Evolutionary conservation across 2,113 vertebrate genomes (phyloP).

Genomic region (Pycnonotus jocosus): DNA sequence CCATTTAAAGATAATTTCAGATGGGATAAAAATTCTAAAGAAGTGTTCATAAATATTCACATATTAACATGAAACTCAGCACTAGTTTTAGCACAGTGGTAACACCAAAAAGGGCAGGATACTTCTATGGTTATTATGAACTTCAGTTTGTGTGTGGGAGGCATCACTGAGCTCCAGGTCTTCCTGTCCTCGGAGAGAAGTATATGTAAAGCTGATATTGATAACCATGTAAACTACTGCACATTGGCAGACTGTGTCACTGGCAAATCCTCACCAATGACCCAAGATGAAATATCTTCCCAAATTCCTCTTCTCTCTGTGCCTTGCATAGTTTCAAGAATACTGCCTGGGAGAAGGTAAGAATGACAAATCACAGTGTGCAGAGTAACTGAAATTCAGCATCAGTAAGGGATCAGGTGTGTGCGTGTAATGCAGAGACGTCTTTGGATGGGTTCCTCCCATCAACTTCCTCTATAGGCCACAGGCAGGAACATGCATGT

Average conservation of each 20-base stretch:
- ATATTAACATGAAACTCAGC: background rate
- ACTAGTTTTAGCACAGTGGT: background rate
- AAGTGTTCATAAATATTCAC: constrained; percentile 64
- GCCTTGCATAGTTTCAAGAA: background rate
- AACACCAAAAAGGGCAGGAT: background rate
- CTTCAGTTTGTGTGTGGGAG: background rate
- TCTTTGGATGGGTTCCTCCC: background rate
- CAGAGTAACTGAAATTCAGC: background rate
- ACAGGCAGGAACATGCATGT: background rate
- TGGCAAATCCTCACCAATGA: background rate
- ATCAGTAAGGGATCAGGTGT: background rate
- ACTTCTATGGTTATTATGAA: background rate
- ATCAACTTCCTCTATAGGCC: background rate
- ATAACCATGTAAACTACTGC: background rate
- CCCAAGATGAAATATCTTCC: background rate
- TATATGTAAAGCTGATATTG: background rate
- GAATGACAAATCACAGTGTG: background rate
- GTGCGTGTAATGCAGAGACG: fast-evolving
- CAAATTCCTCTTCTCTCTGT: background rate
- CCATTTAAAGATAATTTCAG: constrained; percentile 76
- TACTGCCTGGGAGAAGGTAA: background rate
- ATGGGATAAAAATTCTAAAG: constrained; percentile 73
- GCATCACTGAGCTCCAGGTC: background rate
- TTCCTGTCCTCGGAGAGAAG: background rate
- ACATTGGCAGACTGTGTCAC: background rate